phyloP scores from a whole-genome alignment of 2,888 invertebrate species.

The Myopa tessellatipennis region DNA sequence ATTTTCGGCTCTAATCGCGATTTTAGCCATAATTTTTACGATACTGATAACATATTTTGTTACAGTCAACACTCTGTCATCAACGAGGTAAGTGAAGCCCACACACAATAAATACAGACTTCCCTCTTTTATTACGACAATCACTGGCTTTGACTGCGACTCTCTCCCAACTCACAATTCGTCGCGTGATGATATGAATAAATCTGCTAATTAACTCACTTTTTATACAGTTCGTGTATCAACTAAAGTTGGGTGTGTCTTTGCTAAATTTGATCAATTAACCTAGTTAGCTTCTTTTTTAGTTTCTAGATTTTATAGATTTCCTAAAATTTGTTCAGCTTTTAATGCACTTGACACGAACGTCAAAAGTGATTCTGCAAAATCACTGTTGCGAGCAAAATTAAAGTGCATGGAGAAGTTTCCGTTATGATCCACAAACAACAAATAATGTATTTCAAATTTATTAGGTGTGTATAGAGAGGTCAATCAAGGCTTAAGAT shows the following conservation, averaged over 20 bases:
- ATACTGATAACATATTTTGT: constrained; percentile 65
- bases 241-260: neutral
- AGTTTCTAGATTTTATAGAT: too few relatives aligned
- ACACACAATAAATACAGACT: too few relatives aligned
- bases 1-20: constrained; percentile 57
- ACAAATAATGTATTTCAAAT: too few relatives aligned
- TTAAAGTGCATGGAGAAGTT: too few relatives aligned
- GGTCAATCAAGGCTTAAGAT: neutral
- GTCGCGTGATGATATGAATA: neutral
- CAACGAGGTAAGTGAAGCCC: constrained; percentile 56
- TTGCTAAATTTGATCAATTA: neutral
- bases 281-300: too few relatives aligned
- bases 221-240: neutral
- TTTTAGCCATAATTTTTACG: constrained; percentile 61
- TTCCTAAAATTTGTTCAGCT: too few relatives aligned
- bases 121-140: neutral
- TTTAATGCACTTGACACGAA: too few relatives aligned
- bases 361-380: too few relatives aligned
- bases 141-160: neutral
- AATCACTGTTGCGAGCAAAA: too few relatives aligned
- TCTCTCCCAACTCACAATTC: neutral
- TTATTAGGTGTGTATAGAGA: neutral
- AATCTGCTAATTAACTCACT: neutral
- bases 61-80: constrained; percentile 54
- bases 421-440: too few relatives aligned